Percentiles rank a stretch among this genome's conserved stretches.
Conservation (phyloP, 2,888 invertebrate species). For the Aethes cnicana region DNA sequence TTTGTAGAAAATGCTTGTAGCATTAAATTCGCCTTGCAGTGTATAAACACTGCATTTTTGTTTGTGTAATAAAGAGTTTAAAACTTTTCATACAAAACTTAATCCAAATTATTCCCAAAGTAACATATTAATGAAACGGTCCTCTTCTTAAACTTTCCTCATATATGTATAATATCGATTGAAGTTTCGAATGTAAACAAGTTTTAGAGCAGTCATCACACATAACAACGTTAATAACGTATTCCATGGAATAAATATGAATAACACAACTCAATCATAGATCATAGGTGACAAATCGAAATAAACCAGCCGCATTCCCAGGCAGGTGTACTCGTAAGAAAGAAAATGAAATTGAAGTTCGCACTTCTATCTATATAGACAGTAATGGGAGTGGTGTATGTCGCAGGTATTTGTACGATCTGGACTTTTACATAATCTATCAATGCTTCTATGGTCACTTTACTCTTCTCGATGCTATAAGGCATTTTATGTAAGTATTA, state of each 20-base stretch:
- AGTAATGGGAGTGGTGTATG: slow-evolving; percentile 78
- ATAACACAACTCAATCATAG: slow-evolving; percentile 57
- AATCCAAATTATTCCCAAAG: too few species aligned
- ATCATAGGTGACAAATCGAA: slow-evolving; percentile 78
- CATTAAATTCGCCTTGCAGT: too few species aligned
- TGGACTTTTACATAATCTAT: neutral
- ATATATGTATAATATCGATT: slow-evolving; percentile 13
- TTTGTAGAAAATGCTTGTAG: too few species aligned
- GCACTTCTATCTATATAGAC: slow-evolving; percentile 55
- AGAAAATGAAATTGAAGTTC: slow-evolving; percentile 66
- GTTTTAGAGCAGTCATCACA: slow-evolving; percentile 53
- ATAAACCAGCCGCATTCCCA: slow-evolving; percentile 74
- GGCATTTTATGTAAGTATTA: too few species aligned
- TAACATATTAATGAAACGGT: too few species aligned
- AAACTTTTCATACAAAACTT: too few species aligned
- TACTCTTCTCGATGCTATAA: too few species aligned
- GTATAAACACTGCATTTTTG: too few species aligned
- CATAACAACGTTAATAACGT: too few species aligned
- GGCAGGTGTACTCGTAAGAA: slow-evolving; percentile 52
- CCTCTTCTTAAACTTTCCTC: too few species aligned
- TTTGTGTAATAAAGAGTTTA: too few species aligned
- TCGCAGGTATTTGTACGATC: neutral
- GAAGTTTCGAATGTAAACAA: slow-evolving; percentile 47
- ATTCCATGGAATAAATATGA: slow-evolving; percentile 65
- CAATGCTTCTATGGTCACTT: neutral